phyloP scores from a whole-genome alignment of 2,113 vertebrate genomes.

The Alaudala cheleensis region DNA sequence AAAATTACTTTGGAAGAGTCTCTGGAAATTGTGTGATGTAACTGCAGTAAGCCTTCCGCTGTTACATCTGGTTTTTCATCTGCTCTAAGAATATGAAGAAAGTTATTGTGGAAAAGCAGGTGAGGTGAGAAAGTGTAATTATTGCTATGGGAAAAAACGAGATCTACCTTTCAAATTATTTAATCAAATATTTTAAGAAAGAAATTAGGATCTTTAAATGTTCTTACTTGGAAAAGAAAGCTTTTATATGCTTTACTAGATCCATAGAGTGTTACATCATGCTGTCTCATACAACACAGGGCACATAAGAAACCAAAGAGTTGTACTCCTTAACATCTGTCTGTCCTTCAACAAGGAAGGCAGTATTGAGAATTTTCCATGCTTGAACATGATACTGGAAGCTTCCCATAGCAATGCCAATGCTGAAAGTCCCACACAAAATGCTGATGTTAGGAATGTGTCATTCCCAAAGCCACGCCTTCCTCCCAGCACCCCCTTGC shows the following conservation, averaged over 20 bases:
- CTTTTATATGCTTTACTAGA: background rate
- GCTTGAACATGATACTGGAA: slow-evolving; percentile 24
- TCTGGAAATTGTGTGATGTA: background rate
- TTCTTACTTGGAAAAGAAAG: background rate
- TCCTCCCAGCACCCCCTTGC: rapidly evolving
- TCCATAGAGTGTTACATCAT: background rate
- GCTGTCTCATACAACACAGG: background rate
- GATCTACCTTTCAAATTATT: background rate
- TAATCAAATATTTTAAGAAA: background rate
- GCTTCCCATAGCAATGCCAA: background rate
- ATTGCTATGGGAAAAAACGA: background rate
- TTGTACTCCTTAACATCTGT: slow-evolving; percentile 17
- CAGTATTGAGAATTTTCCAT: slow-evolving; percentile 47
- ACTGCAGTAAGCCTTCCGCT: background rate
- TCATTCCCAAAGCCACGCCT: background rate
- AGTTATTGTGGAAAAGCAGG: background rate
- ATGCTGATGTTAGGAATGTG: background rate
- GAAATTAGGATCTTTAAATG: background rate
- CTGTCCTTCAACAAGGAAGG: slow-evolving; percentile 23
- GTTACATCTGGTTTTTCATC: background rate
- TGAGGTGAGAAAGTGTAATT: slow-evolving; percentile 1
- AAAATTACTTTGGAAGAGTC: background rate
- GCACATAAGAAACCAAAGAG: background rate
- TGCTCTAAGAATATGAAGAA: background rate
- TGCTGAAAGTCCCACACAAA: background rate